Percentiles rank a stretch among this genome's conserved stretches.
Conservation (phyloP, 2,113 vertebrate genomes). For the Clarias gariepinus region DNA sequence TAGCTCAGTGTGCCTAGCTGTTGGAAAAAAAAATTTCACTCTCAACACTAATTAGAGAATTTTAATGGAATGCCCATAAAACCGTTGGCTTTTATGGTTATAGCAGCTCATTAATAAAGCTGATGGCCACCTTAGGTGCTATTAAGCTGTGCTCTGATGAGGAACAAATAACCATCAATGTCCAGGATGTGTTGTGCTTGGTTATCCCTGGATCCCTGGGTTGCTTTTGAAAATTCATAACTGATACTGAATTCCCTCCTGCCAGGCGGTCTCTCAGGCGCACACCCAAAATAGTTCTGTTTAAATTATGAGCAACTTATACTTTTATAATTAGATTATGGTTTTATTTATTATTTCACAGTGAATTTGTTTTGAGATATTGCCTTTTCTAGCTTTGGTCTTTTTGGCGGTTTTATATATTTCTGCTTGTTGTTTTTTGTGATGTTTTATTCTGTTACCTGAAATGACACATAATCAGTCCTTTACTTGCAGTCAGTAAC, state of each 20-base stretch:
- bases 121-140: constrained; percentile 42
- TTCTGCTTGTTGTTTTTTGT: background rate
- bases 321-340: constrained; percentile 9
- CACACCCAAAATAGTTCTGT: background rate
- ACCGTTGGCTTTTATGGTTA: constrained; percentile 63
- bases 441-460: background rate
- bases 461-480: background rate
- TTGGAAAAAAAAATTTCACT: constrained; percentile 11
- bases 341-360: background rate
- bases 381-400: background rate
- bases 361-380: background rate
- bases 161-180: constrained; percentile 55
- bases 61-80: constrained; percentile 48
- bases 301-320: background rate
- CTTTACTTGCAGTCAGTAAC: constrained; percentile 30
- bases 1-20: background rate
- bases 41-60: constrained; percentile 42
- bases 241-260: background rate
- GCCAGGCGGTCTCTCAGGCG: background rate
- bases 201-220: background rate
- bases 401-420: background rate
- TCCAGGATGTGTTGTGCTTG: background rate
- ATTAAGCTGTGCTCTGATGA: constrained; percentile 65
- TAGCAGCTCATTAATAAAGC: constrained; percentile 57
- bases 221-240: constrained; percentile 1